A percentile compares a stretch with the other conserved stretches of the same genome.
phyloP scores from a whole-genome alignment of 1,140 invertebrate species.

The Cotesia glomerata region DNA sequence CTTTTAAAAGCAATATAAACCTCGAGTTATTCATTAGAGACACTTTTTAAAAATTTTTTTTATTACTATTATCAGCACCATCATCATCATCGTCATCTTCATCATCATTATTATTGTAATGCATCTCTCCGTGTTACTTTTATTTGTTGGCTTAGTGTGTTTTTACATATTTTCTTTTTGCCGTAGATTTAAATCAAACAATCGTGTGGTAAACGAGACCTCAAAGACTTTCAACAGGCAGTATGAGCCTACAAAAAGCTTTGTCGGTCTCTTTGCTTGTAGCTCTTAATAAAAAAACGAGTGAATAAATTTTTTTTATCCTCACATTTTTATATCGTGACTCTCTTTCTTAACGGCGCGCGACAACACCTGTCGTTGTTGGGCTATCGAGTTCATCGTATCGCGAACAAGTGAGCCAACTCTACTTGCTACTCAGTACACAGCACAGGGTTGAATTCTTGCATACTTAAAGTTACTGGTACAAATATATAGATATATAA shows the following conservation, averaged over 20 bases:
- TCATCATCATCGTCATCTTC: too few species aligned
- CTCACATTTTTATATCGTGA: background rate
- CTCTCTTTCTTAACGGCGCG: background rate
- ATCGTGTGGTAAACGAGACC: background rate
- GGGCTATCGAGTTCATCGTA: constrained; percentile 10
- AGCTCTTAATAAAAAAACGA: background rate
- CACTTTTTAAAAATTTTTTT: background rate
- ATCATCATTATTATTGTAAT: too few species aligned
- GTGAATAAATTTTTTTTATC: background rate
- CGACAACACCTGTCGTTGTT: constrained; percentile 5
- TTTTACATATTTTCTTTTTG: background rate
- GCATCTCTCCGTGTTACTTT: background rate
- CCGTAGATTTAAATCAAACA: background rate
- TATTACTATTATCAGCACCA: too few species aligned
- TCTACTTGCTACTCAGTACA: background rate
- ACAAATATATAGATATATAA: too few species aligned
- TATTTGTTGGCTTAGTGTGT: background rate
- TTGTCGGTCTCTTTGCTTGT: background rate
- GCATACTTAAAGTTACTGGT: too few species aligned
- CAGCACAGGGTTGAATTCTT: too few species aligned
- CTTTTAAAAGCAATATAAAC: background rate
- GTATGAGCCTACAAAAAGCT: constrained; percentile 1
- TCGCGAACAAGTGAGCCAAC: background rate
- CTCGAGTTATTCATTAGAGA: background rate
- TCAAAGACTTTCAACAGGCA: constrained; percentile 2